Evolutionary conservation across 2,113 vertebrate species (phyloP).

Genomic region (Semnopithecus entellus): DNA sequence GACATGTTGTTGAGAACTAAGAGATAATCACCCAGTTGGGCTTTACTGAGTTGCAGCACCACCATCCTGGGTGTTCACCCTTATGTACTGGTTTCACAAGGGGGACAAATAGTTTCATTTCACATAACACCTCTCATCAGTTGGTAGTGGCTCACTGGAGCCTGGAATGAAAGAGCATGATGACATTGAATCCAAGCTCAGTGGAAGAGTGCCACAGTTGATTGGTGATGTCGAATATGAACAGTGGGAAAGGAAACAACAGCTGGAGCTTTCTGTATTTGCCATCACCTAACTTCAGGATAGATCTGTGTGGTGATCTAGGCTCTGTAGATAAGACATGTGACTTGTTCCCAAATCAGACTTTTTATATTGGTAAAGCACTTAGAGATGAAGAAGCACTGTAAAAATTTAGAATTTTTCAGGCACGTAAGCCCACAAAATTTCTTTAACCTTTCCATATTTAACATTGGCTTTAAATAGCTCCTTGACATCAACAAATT

Average conservation of each 20-base stretch:
- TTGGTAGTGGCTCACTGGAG: neutral
- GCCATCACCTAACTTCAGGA: neutral
- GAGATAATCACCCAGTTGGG: neutral
- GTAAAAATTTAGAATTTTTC: conserved; percentile 10
- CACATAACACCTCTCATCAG: neutral
- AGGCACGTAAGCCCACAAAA: neutral
- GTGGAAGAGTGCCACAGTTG: neutral
- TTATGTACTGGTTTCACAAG: neutral
- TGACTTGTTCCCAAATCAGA: neutral
- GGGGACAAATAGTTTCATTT: neutral
- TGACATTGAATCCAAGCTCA: neutral
- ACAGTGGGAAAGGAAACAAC: neutral
- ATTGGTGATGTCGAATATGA: neutral
- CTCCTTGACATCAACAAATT: conserved; percentile 24
- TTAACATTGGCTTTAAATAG: conserved; percentile 13
- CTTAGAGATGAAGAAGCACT: neutral
- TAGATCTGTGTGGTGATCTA: neutral
- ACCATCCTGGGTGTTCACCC: neutral
- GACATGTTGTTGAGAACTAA: neutral
- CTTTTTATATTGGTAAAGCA: neutral
- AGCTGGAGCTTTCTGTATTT: neutral
- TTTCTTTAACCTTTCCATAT: conserved; percentile 11
- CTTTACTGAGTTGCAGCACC: neutral
- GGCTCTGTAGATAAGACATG: neutral
- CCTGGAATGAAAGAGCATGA: neutral